Evolutionary conservation across 1,140 invertebrate genomes (phyloP).

Genomic region (Euglossa dilemma): DNA sequence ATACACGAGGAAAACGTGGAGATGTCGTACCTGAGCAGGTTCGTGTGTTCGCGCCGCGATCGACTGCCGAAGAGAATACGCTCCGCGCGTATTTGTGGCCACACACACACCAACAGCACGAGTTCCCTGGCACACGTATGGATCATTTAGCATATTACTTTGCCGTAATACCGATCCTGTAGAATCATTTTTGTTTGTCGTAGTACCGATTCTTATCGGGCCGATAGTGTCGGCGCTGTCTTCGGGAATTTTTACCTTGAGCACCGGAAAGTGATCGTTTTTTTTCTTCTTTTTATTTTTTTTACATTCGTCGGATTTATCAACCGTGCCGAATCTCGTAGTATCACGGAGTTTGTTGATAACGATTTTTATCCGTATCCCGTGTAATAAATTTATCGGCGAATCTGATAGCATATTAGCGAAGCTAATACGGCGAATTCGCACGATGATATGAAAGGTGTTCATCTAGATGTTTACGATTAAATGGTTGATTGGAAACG

Average conservation of each 20-base stretch:
- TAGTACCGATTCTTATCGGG: background rate
- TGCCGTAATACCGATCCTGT: background rate
- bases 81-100: conserved; percentile 55
- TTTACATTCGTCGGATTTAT: background rate
- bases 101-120: conserved; percentile 23
- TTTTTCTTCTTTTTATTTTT: no score
- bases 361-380: background rate
- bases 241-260: background rate
- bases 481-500: background rate
- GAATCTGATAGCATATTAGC: no score
- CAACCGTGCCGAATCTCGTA: background rate
- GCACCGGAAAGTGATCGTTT: background rate
- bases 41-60: conserved; percentile 51
- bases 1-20: background rate
- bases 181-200: background rate
- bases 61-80: conserved; percentile 57
- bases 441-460: background rate
- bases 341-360: no score
- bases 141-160: background rate
- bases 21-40: conserved; percentile 50
- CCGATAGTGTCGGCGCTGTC: background rate
- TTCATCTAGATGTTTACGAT: background rate
- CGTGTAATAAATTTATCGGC: no score
- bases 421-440: no score
- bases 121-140: background rate